Conservation (phyloP, 2,888 invertebrate species). For the Microctonus aethiopoides region DNA sequence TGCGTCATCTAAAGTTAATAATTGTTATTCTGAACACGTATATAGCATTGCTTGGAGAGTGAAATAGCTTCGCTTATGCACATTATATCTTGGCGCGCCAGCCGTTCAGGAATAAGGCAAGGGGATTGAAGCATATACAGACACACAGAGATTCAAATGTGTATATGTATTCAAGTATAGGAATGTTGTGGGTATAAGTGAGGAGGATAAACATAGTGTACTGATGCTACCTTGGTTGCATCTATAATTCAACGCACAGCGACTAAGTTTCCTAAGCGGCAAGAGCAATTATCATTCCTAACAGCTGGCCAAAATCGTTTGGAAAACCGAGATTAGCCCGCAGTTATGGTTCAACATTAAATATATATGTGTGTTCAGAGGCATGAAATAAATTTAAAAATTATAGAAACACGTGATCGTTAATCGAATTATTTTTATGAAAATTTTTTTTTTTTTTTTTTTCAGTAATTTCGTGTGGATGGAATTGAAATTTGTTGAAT, state of each 20-base stretch:
- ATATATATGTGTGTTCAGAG: not conserved
- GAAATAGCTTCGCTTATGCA: constrained; percentile 42
- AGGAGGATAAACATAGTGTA: not conserved
- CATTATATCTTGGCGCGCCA: constrained; percentile 37
- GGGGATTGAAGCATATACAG: not conserved
- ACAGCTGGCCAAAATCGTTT: constrained; percentile 45
- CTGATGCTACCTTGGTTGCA: constrained; percentile 14
- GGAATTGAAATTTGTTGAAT: too few species aligned
- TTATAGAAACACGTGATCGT: too few species aligned
- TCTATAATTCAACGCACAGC: constrained; percentile 23
- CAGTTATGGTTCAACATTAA: constrained; percentile 19
- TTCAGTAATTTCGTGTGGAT: too few species aligned
- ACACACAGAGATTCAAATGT: not conserved
- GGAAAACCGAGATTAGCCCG: constrained; percentile 43
- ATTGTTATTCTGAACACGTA: constrained; percentile 48
- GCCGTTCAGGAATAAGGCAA: constrained; percentile 15
- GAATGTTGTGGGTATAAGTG: too few species aligned
- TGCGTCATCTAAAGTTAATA: constrained; percentile 46
- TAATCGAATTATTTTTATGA: too few species aligned
- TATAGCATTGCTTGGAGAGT: constrained; percentile 20
- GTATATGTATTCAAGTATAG: not conserved
- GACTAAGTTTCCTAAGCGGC: constrained; percentile 26
- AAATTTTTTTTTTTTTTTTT: too few species aligned
- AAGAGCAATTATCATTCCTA: constrained; percentile 51
- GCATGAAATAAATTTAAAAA: too few species aligned